Base-by-base conservation (phyloP, 2,113 vertebrate species). In the Recurvirostra avosetta region DNA sequence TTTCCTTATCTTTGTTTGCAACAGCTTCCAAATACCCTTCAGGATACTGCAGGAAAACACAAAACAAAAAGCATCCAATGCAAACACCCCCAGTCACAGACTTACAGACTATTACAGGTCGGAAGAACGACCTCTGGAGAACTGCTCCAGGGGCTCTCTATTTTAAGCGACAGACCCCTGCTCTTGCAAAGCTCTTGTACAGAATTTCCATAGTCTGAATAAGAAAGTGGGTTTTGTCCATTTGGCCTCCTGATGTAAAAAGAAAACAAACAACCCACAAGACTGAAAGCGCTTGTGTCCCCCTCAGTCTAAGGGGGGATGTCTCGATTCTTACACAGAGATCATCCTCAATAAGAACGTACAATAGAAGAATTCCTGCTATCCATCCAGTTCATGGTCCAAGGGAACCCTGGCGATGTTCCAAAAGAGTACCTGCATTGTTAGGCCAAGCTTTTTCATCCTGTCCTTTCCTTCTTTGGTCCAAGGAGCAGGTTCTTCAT, bases 401-500 rank as follows among this genome's bases (percentile, higher is more conserved):
- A 56, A 43, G 17, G 6, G 41, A 74, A 43, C 11, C 29, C 34
- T 4, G 11, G 34, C 3, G 20, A 13, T 2, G 6, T 13, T 59
- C 71, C 53, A 43, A 5, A 40, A 19, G 49, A 12, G 2, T 98
- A 99, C 99, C 99, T 99, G 99, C 98, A 99, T 99, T 34, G 98
- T 98, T 36, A 99, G 98, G 20, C 99, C 99, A 12, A 99, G 98
- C 61, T 99, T 99, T 94, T 99, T 99, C 92, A 99, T 98, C 79
- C 99, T 98, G 32, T 99, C 99, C 96, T 99, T 99, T 14, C 99
- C 99, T 32, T 99, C 99, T 88, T 98, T 98, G 16, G 99, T 99
- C 99, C 99, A 99, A 10, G 99, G 99, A 21, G 99, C 99, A 0
- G 99, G 98, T 85, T 99, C 99, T 0, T 98, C 98, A 8, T 99